Base-by-base conservation (phyloP, 2,797 vertebrate genomes). In the Rhinogobio ventralis region DNA sequence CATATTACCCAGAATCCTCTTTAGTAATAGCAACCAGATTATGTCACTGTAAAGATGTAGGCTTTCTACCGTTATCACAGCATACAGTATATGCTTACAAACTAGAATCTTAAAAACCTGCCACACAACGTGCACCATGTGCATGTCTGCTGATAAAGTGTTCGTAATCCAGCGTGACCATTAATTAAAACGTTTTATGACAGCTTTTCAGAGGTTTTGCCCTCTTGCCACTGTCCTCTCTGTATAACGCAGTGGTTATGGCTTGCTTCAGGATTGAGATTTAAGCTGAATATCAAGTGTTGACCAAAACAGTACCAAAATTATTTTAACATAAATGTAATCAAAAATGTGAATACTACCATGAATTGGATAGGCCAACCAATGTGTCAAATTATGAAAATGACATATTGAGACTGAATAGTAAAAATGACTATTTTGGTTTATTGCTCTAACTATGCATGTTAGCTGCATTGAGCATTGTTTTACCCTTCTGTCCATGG, bases 101-200 rank as follows among this genome's bases (percentile, higher is more conserved):
- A 69, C 28, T 14, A 28, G 49, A 53, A 36, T 66, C 6, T 79
- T 11, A 66, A 49, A 77, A 81, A 20, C 49, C 79, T 45, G 33
- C 6, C 79, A 45, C 71, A 36, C n/a, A 30, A 17, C 7, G 6
- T 33, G 72, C 46, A 75, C 49, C 49, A 45, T 72, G 68, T 81
- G 68, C 53, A 81, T 30, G 67, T 20, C 79, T 60, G 68, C 68
- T 45, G 79, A 81, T 81, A 81, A 30, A 72, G 53, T 23, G 4
- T 62, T 62, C n/a, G 39, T 33, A 82, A 82, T 73, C 68, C 68
- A 73, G 68, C 13, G 5, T 62, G 68, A 77, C 78, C 33, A 62
- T 77, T 51, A 81, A 84, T 85, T 69, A 42, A 30, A 77, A 64
- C 5, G 20, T 62, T 71, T 33, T 57, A 60, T 45, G 39, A 69